Base-by-base conservation (phyloP, 2,113 vertebrate genomes). In the Planiliza haematocheilus region DNA sequence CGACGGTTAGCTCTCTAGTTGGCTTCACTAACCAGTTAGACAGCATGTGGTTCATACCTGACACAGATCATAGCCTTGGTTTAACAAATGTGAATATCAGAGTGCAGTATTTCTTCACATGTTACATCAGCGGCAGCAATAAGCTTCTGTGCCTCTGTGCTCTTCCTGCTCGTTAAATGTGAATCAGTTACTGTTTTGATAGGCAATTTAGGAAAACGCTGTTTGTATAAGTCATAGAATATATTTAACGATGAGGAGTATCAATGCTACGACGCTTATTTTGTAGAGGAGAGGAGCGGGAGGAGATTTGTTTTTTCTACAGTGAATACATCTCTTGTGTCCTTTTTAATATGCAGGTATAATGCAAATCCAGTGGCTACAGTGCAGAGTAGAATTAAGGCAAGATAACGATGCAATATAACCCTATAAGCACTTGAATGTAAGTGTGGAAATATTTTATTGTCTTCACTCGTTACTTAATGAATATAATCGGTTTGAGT, bases 71-170 rank as follows among this genome's bases (percentile, higher is more conserved):
- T 34, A 63, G 34, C 52, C 51, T 59, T 9, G 60, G 42, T 52
- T 34, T 38, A 45, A 59, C 66, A 57, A 30, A 55, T 66, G 79
- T 83, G 77, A 84, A 72, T 69, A 62, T 72, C 4, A 60, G n/a
- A 62, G 63, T 46, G 55, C 61, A 82, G 83, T 74, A 74, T 81
- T 83, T 71, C 72, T 70, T 42, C 64, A 10, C 72, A 18, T 38
- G 42, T 18, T 8, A 36, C 38, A 9, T 68, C n/a, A 51, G 66
- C 68, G 63, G 82, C 88, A 87, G 88, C 89, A 91, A 91, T 89
- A 91, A 91, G 84, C 86, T 76, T 62, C 36, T 52, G 84, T 79
- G 84, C 86, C 88, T 88, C 74, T 51, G 56, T 74, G 3, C 57
- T 76, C 75, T 71, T 84, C 70, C 74, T 77, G 83, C 70, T 88